A percentile compares a stretch with the other conserved stretches of the same genome.
Evolutionary conservation across 2,888 invertebrate species (phyloP).

Genomic region (Uropetala carovei): DNA sequence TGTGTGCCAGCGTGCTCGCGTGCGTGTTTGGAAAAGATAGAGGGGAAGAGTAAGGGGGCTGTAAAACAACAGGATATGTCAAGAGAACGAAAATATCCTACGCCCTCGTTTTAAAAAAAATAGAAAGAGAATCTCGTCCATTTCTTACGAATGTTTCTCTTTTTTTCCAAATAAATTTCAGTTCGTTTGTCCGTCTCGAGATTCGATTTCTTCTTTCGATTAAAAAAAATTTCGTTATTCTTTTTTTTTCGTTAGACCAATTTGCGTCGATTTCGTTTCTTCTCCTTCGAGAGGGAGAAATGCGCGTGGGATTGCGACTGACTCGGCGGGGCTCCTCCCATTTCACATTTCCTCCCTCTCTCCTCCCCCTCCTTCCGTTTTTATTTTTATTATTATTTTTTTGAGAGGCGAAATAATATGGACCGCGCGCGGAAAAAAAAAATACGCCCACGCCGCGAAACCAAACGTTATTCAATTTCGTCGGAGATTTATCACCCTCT

Average conservation of each 20-base stretch:
- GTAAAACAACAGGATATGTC: neutral
- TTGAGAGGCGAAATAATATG: neutral
- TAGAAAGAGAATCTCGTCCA: neutral
- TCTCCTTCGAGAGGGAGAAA: too few species aligned
- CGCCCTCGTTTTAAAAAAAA: neutral
- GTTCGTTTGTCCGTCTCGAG: too few species aligned
- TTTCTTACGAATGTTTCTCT: neutral
- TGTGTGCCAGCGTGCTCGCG: too few species aligned
- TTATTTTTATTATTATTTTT: neutral
- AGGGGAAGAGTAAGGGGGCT: neutral
- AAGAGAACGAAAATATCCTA: neutral
- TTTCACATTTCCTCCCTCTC: neutral
- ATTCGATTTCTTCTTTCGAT: too few species aligned
- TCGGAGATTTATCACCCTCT: neutral
- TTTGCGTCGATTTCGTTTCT: neutral
- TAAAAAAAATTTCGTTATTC: neutral
- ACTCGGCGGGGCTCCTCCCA: neutral
- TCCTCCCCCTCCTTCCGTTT: neutral
- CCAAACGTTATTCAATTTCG: slow-evolving; percentile 22
- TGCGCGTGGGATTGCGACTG: too few species aligned
- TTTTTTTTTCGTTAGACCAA: neutral
- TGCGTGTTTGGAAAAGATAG: neutral
- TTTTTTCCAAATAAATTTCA: neutral
- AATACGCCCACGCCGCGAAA: slow-evolving; percentile 8
- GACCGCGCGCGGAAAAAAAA: neutral